phyloP scores from a whole-genome alignment of 2,797 vertebrate species.

The Champsocephalus gunnari region DNA sequence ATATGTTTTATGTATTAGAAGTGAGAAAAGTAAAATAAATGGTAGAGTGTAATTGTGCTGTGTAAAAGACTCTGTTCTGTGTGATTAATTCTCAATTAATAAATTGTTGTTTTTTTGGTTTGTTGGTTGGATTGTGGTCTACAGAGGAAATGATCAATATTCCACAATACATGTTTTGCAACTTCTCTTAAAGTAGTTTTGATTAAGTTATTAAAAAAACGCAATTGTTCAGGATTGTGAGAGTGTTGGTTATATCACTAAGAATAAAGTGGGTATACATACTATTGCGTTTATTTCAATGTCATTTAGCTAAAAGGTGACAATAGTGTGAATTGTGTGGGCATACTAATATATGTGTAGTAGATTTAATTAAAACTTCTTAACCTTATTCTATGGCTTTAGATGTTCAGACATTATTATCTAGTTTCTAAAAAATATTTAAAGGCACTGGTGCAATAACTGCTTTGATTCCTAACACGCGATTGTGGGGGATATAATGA shows the following conservation, averaged over 20 bases:
- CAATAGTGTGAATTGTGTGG: too few species aligned
- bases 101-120: background rate
- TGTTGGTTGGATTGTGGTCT: background rate
- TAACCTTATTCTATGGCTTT: background rate
- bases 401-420: background rate
- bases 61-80: background rate
- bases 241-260: too few species aligned
- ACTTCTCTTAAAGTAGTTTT: background rate
- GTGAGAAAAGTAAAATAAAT: slow-evolving; percentile 9
- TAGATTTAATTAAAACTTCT: slow-evolving; percentile 3
- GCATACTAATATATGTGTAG: background rate
- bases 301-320: too few species aligned
- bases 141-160: background rate
- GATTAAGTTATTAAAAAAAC: background rate
- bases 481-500: background rate
- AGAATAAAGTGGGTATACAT: too few species aligned
- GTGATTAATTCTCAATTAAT: background rate
- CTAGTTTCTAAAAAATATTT: too few species aligned
- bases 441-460: background rate
- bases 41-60: background rate
- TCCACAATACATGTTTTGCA: slow-evolving; percentile 4
- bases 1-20: background rate
- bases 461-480: background rate
- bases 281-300: too few species aligned
- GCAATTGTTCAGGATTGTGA: too few species aligned